phyloP scores from a whole-genome alignment of 2,113 vertebrate species.

The Jaculus jaculus region DNA sequence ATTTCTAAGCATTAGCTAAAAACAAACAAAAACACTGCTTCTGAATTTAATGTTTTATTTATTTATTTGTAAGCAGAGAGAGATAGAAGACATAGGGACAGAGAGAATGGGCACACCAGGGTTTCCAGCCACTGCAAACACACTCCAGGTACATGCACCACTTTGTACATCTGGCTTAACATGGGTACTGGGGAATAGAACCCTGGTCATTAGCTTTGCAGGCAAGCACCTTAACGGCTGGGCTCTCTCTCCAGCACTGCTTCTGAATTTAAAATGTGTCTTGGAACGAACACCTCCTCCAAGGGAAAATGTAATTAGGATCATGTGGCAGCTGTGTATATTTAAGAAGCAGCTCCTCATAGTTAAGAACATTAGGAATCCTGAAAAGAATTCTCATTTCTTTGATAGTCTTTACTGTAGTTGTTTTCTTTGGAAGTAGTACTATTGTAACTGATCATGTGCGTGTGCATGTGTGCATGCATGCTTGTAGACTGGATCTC shows the following conservation, averaged over 20 bases:
- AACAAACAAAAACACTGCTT: not conserved
- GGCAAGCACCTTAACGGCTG: too few relatives aligned
- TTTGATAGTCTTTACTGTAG: not conserved
- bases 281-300: not conserved
- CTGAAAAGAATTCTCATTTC: not conserved
- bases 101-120: too few relatives aligned
- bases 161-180: too few relatives aligned
- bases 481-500: not conserved
- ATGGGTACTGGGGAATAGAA: too few relatives aligned
- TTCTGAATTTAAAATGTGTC: not conserved
- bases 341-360: conserved; percentile 42
- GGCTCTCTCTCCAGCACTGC: too few relatives aligned
- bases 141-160: too few relatives aligned
- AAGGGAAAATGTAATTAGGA: not conserved
- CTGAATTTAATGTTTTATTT: not conserved
- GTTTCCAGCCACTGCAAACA: too few relatives aligned
- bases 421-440: conserved; percentile 26
- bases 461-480: not conserved
- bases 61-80: too few relatives aligned
- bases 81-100: too few relatives aligned
- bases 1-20: not conserved
- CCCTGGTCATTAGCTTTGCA: too few relatives aligned
- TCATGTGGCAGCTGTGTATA: not conserved
- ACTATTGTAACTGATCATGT: conserved; percentile 24
- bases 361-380: not conserved